These are phyloP conservation scores for Spea bombifrons DNA, from an alignment of 2,113 vertebrate genomes.

Conservation along the genomic window DNA sequence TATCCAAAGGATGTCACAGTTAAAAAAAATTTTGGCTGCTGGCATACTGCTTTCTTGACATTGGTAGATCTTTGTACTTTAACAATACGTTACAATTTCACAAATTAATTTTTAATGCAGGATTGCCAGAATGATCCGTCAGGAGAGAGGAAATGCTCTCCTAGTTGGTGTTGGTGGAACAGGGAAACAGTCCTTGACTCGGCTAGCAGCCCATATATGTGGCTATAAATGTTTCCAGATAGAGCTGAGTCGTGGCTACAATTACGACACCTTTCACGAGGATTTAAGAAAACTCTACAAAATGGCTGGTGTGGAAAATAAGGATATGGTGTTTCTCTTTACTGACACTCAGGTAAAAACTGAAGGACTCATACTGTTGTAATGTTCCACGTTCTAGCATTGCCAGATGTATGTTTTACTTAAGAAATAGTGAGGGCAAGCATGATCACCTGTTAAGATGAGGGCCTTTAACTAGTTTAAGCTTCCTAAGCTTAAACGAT, in stretches of 20 bases:
- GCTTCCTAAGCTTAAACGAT: too few species aligned
- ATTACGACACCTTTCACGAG: conserved; percentile 80
- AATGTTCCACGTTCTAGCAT: too few species aligned
- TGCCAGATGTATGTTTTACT: too few species aligned
- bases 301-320: conserved; percentile 78
- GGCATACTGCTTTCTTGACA: too few species aligned
- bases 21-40: too few species aligned
- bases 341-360: conserved; percentile 79
- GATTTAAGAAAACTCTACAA: conserved; percentile 80
- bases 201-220: conserved; percentile 79
- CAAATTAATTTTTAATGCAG: conserved; percentile 51
- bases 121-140: conserved; percentile 83
- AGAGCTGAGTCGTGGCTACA: conserved; percentile 80
- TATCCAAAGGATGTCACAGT: too few species aligned
- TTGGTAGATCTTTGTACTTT: too few species aligned
- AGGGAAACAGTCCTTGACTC: conserved; percentile 81
- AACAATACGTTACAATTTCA: too few species aligned
- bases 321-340: conserved; percentile 84
- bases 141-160: conserved; percentile 82
- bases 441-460: too few species aligned
- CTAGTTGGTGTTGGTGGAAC: conserved; percentile 84
- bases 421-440: too few species aligned
- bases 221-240: conserved; percentile 80
- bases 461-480: too few species aligned
- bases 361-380: too few species aligned